These are phyloP conservation scores for Champsocephalus gunnari DNA, from an alignment of 2,797 vertebrate species.

Conservation along the genomic window DNA sequence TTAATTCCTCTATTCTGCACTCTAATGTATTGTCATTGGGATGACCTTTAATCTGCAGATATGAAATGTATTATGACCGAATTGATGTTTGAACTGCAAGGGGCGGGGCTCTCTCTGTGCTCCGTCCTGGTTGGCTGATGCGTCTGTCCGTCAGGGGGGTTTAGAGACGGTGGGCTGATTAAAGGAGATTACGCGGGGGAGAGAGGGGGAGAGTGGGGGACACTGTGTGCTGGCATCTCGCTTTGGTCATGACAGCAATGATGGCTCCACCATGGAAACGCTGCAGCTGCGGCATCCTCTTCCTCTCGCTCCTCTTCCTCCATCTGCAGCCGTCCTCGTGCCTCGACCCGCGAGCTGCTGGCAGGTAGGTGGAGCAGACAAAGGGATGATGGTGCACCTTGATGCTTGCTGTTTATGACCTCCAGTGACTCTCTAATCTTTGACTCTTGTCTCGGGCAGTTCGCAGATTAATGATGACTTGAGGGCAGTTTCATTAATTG, in stretches of 20 bases:
- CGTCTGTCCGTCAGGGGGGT: conserved; percentile 37
- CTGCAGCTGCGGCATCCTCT: conserved; percentile 50
- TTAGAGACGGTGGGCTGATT: conserved; percentile 67
- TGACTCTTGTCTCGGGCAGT: conserved; percentile 35
- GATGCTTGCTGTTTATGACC: conserved; percentile 8
- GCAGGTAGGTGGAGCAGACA: conserved; percentile 50
- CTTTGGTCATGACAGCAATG: conserved; percentile 58
- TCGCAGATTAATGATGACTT: conserved; percentile 29
- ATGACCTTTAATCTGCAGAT: conserved; percentile 26
- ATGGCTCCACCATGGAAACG: conserved; percentile 69
- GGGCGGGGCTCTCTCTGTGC: conserved; percentile 12
- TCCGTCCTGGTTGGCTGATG: conserved; percentile 54
- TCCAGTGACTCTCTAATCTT: conserved; percentile 47
- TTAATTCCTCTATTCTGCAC: neutral
- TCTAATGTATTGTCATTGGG: neutral
- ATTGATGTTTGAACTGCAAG: conserved; percentile 4
- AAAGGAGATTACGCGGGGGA: conserved; percentile 68
- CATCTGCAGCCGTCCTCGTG: conserved; percentile 37
- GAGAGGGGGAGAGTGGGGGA: conserved; percentile 16
- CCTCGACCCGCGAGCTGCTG: conserved; percentile 10
- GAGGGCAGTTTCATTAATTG: neutral
- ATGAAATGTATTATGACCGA: conserved; percentile 16
- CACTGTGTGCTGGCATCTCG: conserved; percentile 55
- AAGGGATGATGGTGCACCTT: neutral
- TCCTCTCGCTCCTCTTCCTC: conserved; percentile 48